These are phyloP conservation scores for Cyclophora punctaria DNA, from an alignment of 2,888 invertebrate species.

Conservation along the genomic window DNA sequence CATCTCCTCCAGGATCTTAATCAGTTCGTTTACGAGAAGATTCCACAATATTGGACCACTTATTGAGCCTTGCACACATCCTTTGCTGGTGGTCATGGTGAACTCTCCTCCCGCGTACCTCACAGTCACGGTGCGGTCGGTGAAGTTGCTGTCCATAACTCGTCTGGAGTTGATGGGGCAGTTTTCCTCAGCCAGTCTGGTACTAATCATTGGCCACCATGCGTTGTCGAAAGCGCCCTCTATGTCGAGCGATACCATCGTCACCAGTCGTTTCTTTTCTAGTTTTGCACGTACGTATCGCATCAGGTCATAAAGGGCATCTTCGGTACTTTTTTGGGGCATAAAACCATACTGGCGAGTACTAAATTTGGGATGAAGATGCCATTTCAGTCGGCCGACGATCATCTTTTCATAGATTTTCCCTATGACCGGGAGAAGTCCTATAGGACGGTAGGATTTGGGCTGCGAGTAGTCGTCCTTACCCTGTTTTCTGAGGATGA, in stretches of 20 bases:
- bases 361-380: background rate
- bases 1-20: background rate
- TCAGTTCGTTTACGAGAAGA: constrained; percentile 11
- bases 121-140: background rate
- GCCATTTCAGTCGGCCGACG: constrained; percentile 8
- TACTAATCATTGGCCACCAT: constrained; percentile 23
- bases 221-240: constrained; percentile 28
- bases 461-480: constrained; percentile 14
- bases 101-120: constrained; percentile 1
- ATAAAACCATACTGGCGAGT: constrained; percentile 2
- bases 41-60: constrained; percentile 14
- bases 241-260: constrained; percentile 18
- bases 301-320: constrained; percentile 12
- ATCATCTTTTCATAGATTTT: constrained; percentile 11
- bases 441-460: constrained; percentile 9
- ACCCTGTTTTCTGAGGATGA: constrained; percentile 16
- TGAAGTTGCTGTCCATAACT: constrained; percentile 1
- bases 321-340: constrained; percentile 11
- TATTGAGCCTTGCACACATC: constrained; percentile 12
- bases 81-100: constrained; percentile 3
- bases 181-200: constrained; percentile 3
- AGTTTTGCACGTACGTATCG: background rate
- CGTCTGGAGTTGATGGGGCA: background rate
- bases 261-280: background rate
- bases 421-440: constrained; percentile 2